Evolutionary conservation across 2,888 invertebrate species (phyloP).

Genomic region (Mechanitis mazaeus): DNA sequence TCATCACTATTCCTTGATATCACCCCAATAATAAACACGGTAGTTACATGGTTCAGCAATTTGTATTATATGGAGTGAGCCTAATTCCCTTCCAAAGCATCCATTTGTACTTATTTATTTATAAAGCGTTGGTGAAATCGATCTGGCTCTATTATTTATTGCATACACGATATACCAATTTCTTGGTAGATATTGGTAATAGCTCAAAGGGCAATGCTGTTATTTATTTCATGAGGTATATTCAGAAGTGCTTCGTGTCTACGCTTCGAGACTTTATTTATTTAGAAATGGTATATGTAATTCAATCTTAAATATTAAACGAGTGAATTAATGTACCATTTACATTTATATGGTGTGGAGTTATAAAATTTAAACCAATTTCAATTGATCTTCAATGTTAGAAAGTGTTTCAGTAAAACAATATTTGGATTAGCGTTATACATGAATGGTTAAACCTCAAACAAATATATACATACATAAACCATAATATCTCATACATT

Average conservation of each 20-base stretch:
- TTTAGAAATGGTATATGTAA: slow-evolving; percentile 25
- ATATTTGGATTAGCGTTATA: no score
- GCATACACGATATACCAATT: slow-evolving; percentile 34
- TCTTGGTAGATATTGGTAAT: slow-evolving; percentile 34
- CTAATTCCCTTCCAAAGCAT: slow-evolving; percentile 27
- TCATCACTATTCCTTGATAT: background rate
- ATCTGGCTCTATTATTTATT: slow-evolving; percentile 35
- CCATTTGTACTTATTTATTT: slow-evolving; percentile 35
- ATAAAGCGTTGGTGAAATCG: slow-evolving; percentile 32
- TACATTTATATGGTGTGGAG: background rate
- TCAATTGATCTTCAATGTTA: no score
- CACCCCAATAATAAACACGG: slow-evolving; percentile 23
- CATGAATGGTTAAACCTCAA: no score
- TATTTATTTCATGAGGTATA: slow-evolving; percentile 35
- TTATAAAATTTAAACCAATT: no score
- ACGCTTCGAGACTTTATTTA: slow-evolving; percentile 26
- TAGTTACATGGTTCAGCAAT: slow-evolving; percentile 29
- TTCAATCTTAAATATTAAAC: slow-evolving; percentile 18
- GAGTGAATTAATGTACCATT: slow-evolving; percentile 12
- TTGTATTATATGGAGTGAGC: slow-evolving; percentile 27
- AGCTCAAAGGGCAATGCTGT: slow-evolving; percentile 34
- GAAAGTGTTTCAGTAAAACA: no score
- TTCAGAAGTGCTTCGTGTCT: slow-evolving; percentile 23
- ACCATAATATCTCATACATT: slow-evolving; percentile 8
- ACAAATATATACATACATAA: no score